Conservation (phyloP, 2,113 vertebrate genomes). For the Serilophus lunatus region DNA sequence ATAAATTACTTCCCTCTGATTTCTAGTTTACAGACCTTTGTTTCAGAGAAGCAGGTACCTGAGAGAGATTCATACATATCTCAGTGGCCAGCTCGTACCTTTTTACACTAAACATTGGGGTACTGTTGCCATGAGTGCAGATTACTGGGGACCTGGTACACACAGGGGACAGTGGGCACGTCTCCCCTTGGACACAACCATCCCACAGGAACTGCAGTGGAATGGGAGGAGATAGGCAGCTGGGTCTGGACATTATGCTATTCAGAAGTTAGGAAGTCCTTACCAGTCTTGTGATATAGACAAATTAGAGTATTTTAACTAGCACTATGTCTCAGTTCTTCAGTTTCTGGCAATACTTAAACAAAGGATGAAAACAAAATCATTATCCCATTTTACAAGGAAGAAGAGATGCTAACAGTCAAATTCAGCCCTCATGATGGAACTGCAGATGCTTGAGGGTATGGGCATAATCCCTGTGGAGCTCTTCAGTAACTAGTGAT, state of each 20-base stretch:
- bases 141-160: background rate
- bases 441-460: background rate
- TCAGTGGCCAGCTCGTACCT: background rate
- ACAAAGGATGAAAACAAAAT: background rate
- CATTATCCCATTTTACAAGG: background rate
- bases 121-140: background rate
- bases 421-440: background rate
- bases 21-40: background rate
- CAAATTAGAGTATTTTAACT: background rate
- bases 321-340: background rate
- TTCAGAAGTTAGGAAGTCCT: background rate
- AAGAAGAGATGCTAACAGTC: background rate
- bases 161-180: rapidly evolving
- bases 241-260: background rate
- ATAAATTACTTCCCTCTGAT: background rate
- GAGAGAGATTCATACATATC: background rate
- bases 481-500: background rate
- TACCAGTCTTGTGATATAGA: background rate
- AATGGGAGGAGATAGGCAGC: background rate
- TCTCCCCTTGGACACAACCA: background rate
- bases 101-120: rapidly evolving
- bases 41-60: background rate
- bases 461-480: background rate
- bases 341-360: background rate
- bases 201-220: background rate